phyloP scores from a whole-genome alignment of 2,113 vertebrate genomes.

The Stomatorhinus ivindoensis region DNA sequence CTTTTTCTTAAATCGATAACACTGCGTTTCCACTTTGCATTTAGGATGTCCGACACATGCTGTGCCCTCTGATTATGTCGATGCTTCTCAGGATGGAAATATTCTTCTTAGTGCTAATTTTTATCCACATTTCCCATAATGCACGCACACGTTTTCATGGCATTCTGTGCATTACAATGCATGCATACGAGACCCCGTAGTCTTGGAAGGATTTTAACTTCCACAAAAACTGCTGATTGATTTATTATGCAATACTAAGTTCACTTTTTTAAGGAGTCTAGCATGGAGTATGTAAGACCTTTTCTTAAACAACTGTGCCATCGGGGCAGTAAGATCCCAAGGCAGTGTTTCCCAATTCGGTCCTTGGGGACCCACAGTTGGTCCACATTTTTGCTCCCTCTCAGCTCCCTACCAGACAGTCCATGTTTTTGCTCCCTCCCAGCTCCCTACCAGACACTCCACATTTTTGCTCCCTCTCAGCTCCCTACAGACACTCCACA shows the following conservation, averaged over 20 bases:
- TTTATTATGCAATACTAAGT: not conserved
- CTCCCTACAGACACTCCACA: no score
- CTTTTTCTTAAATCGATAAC: not conserved
- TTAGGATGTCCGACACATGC: not conserved
- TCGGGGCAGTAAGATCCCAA: not conserved
- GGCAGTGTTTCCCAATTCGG: not conserved
- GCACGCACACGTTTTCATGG: not conserved
- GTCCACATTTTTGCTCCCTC: not conserved
- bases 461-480: no score
- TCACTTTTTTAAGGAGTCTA: not conserved
- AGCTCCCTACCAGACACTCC: no score
- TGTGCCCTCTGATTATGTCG: not conserved
- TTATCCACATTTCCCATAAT: not conserved
- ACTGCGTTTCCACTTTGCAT: not conserved
- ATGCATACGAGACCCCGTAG: not conserved
- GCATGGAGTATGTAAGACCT: not conserved
- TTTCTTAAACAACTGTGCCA: not conserved
- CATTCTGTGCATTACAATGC: not conserved
- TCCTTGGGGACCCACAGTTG: not conserved
- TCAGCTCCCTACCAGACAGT: not conserved
- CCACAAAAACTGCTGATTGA: not conserved
- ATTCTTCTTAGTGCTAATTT: not conserved
- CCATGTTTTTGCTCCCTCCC: no score
- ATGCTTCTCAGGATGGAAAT: not conserved
- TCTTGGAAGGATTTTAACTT: not conserved